Evolutionary conservation across 2,888 invertebrate species (phyloP).

Genomic region (Acrocyrtus sp.): DNA sequence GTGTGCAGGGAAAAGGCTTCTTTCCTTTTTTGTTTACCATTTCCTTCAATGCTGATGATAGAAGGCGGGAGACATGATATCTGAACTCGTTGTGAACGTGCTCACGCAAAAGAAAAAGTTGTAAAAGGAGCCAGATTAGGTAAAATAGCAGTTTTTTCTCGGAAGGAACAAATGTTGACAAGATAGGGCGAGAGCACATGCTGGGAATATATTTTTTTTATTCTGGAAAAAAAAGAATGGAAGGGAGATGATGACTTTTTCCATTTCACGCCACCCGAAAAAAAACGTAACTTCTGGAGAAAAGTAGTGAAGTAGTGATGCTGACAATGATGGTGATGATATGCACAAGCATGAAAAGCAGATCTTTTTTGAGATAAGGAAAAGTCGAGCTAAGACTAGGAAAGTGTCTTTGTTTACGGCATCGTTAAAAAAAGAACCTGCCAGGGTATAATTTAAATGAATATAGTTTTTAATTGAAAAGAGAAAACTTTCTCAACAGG

Average conservation of each 20-base stretch:
- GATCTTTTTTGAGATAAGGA: too few relatives aligned
- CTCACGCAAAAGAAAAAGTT: not conserved
- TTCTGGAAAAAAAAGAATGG: constrained; percentile 7
- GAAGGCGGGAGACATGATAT: too few relatives aligned
- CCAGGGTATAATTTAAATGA: too few relatives aligned
- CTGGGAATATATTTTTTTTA: not conserved
- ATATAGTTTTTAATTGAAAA: too few relatives aligned
- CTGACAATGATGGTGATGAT: too few relatives aligned
- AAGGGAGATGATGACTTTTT: constrained; percentile 1
- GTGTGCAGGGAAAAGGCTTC: too few relatives aligned
- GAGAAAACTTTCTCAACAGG: too few relatives aligned
- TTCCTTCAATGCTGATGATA: too few relatives aligned
- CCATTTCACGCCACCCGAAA: not conserved
- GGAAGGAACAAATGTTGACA: not conserved
- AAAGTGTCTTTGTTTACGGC: not conserved
- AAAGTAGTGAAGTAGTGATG: constrained; percentile 10
- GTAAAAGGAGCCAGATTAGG: not conserved
- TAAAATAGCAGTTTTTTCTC: not conserved
- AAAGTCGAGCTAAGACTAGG: too few relatives aligned
- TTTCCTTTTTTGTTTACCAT: too few relatives aligned
- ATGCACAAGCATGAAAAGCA: constrained; percentile 23
- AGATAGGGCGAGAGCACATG: not conserved
- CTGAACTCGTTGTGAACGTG: too few relatives aligned
- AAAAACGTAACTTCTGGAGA: not conserved
- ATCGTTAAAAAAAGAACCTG: constrained; percentile 1